Percentiles rank a stretch among this genome's conserved stretches.
Evolutionary conservation across 2,888 invertebrate species (phyloP).

Genomic region (Orthosia gracilis): DNA sequence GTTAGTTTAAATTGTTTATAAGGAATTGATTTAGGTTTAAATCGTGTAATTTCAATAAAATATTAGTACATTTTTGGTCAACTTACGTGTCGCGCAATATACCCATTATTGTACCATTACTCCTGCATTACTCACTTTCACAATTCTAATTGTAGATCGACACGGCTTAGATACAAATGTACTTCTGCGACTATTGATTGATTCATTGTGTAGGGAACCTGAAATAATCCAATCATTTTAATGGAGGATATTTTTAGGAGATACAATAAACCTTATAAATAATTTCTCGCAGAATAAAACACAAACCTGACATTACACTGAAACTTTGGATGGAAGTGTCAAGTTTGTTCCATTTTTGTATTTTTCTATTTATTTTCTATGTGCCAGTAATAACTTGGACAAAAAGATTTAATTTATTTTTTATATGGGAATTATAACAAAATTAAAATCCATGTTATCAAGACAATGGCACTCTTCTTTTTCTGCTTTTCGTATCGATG

Average conservation of each 20-base stretch:
- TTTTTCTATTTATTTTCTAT: slow-evolving; percentile 53
- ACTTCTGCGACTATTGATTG: slow-evolving; percentile 86
- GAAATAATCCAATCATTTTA: slow-evolving; percentile 61
- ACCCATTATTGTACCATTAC: slow-evolving; percentile 50
- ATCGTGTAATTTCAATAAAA: too few species aligned
- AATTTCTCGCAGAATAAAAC: slow-evolving; percentile 63
- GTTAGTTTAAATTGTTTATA: too few species aligned
- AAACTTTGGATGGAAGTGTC: slow-evolving; percentile 88
- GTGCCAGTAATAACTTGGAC: slow-evolving; percentile 46
- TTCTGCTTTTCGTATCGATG: too few species aligned
- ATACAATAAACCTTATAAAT: too few species aligned
- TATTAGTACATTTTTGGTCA: too few species aligned
- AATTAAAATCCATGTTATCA: background rate
- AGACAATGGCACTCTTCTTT: background rate
- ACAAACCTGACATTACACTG: slow-evolving; percentile 90
- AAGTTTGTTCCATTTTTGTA: slow-evolving; percentile 69
- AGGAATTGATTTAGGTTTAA: too few species aligned
- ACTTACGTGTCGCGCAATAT: background rate
- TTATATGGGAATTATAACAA: background rate
- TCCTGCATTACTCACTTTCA: slow-evolving; percentile 80
- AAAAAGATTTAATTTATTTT: slow-evolving; percentile 33
- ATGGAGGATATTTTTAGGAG: too few species aligned
- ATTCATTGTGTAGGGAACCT: slow-evolving; percentile 89
- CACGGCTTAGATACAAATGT: slow-evolving; percentile 85
- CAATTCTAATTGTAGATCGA: slow-evolving; percentile 85